Evolutionary conservation across 2,888 invertebrate genomes (phyloP).

Genomic region (Craniophora ligustri): DNA sequence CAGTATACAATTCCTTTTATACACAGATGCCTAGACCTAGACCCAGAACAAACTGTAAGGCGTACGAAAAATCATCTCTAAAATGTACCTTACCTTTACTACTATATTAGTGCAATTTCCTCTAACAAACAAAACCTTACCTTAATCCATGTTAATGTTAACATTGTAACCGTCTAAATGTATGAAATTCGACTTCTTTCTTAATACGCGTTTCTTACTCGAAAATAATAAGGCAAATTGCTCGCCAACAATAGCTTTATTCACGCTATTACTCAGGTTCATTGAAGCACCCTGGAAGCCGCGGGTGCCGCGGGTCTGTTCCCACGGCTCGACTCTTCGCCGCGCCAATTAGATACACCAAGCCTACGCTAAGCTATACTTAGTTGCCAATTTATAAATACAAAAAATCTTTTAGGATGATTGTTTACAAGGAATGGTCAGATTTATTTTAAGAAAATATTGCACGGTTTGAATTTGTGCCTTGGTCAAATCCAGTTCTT

Average conservation of each 20-base stretch:
- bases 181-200: slow-evolving; percentile 8
- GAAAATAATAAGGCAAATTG: slow-evolving; percentile 38
- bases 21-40: no score
- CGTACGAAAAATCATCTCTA: no score
- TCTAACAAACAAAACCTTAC: slow-evolving; percentile 10
- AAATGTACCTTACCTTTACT: no score
- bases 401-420: slow-evolving; percentile 34
- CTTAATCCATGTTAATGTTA: slow-evolving; percentile 1
- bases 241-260: slow-evolving; percentile 45
- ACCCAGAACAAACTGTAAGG: no score
- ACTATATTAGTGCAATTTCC: background rate
- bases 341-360: slow-evolving; percentile 68
- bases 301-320: slow-evolving; percentile 62
- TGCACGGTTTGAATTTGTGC: slow-evolving; percentile 5
- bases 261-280: slow-evolving; percentile 33
- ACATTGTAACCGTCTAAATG: background rate
- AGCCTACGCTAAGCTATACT: slow-evolving; percentile 52
- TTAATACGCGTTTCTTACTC: slow-evolving; percentile 19
- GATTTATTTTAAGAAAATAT: slow-evolving; percentile 19
- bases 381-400: slow-evolving; percentile 53
- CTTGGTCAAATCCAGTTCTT: no score
- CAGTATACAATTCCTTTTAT: no score
- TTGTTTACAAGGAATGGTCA: slow-evolving; percentile 37
- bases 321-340: slow-evolving; percentile 64
- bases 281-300: slow-evolving; percentile 51